phyloP scores from a whole-genome alignment of 2,797 vertebrate species.

The Oreochromis mossambicus region DNA sequence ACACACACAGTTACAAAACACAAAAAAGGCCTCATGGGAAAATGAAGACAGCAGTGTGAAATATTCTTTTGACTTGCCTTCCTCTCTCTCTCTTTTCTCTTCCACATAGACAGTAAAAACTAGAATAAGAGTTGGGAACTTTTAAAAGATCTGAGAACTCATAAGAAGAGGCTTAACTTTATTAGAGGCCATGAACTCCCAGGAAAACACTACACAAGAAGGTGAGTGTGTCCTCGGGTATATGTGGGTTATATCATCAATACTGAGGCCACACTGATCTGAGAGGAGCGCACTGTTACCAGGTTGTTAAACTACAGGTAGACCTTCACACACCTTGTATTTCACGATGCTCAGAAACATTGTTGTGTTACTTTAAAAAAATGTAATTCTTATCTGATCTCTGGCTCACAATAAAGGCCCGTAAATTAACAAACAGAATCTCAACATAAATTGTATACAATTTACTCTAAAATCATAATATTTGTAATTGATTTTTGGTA shows the following conservation, averaged over 20 bases:
- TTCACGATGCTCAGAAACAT: neutral
- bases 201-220: neutral
- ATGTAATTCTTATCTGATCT: neutral
- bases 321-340: neutral
- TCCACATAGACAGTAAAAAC: neutral
- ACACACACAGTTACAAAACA: conserved; percentile 3
- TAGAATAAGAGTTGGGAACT: neutral
- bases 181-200: conserved; percentile 8
- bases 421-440: neutral
- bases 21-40: neutral
- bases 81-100: neutral
- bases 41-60: neutral
- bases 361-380: neutral
- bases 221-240: neutral
- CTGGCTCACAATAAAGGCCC: neutral
- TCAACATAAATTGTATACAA: neutral
- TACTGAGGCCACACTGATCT: neutral
- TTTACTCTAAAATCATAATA: neutral
- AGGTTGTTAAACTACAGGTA: neutral
- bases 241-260: neutral
- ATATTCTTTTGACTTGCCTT: neutral
- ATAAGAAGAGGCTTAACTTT: conserved; percentile 27
- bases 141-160: conserved; percentile 32
- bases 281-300: neutral
- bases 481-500: neutral